These are phyloP conservation scores for Phylloscopus trochiloides DNA, from an alignment of 2,113 vertebrate species.

Conservation along the genomic window DNA sequence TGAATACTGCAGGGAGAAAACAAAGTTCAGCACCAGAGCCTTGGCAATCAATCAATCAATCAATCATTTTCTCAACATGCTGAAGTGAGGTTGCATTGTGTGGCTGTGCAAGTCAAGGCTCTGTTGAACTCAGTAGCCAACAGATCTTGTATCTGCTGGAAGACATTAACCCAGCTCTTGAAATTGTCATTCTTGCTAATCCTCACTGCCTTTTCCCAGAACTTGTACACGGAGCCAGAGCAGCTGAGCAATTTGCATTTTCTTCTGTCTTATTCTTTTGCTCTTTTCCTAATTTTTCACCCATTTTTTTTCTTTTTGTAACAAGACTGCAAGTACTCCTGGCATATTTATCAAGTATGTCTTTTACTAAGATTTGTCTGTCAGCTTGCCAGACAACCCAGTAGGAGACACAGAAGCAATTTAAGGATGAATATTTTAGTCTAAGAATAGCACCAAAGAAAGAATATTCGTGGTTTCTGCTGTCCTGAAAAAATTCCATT, in stretches of 20 bases:
- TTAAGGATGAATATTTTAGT: conserved; percentile 1
- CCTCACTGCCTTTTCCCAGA: neutral
- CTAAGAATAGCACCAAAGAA: neutral
- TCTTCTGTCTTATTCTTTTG: neutral
- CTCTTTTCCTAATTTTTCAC: neutral
- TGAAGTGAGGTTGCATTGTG: neutral
- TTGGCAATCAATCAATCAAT: neutral
- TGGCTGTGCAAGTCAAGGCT: neutral
- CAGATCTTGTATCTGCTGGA: neutral
- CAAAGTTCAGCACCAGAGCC: neutral
- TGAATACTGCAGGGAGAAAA: neutral
- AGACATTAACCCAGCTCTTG: neutral
- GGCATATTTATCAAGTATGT: neutral
- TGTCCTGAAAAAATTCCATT: neutral
- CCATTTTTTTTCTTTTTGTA: neutral
- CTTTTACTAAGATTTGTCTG: neutral
- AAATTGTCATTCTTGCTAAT: neutral
- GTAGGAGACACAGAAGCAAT: conserved; percentile 1
- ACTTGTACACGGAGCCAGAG: neutral
- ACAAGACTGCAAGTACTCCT: neutral
- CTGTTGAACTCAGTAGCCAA: neutral
- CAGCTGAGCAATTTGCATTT: neutral
- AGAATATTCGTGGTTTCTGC: neutral
- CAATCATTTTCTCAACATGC: neutral
- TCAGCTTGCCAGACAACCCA: conserved; percentile 13